Evolutionary conservation across 2,797 vertebrate species (phyloP).

Genomic region (Zalophus californianus): DNA sequence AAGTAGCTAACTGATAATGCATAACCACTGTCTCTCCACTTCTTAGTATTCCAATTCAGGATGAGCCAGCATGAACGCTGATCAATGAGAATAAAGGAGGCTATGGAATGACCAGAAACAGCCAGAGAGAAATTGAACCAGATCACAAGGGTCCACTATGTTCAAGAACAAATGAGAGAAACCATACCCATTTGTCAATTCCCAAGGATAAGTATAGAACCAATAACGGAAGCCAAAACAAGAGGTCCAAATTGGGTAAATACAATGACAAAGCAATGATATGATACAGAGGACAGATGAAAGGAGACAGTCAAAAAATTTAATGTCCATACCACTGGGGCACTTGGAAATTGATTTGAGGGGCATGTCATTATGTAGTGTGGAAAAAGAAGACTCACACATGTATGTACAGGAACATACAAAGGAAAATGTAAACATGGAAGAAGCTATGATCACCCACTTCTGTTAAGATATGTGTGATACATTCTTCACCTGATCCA

Average conservation of each 20-base stretch:
- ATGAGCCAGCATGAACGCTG: too few species aligned
- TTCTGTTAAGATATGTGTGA: background rate
- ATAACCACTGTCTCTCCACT: background rate
- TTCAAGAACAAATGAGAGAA: background rate
- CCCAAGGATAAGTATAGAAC: background rate
- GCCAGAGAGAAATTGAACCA: background rate
- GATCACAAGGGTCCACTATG: background rate
- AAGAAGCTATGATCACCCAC: background rate
- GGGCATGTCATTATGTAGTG: background rate
- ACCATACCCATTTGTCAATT: background rate
- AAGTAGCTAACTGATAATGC: background rate
- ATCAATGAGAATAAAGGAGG: background rate
- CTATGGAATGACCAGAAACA: background rate
- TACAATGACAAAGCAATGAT: background rate
- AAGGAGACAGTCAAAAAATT: background rate
- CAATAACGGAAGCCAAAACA: background rate
- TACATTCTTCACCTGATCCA: background rate
- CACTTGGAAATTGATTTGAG: background rate
- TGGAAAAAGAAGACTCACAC: background rate
- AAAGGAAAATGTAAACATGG: background rate
- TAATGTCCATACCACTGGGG: accelerated
- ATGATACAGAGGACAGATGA: too few species aligned
- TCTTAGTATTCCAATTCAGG: background rate
- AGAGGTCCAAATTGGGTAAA: background rate
- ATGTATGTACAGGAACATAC: accelerated